Evolutionary conservation across 2,113 vertebrate species (phyloP).

Genomic region (Megaceryle maxima): DNA sequence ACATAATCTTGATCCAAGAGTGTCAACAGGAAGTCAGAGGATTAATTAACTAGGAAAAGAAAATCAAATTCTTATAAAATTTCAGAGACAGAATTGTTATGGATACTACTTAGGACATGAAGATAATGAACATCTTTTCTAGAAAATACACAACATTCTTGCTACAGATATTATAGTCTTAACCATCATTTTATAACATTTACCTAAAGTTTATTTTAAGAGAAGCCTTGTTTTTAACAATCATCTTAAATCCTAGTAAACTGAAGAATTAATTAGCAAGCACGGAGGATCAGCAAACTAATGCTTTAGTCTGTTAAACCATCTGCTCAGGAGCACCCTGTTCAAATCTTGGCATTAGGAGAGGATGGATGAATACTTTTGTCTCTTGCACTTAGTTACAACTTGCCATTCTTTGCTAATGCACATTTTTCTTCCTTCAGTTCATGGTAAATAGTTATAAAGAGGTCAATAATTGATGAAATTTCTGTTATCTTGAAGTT

Average conservation of each 20-base stretch:
- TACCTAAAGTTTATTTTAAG: constrained; percentile 76
- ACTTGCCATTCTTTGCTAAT: constrained; percentile 51
- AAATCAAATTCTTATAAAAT: constrained; percentile 33
- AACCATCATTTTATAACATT: constrained; percentile 61
- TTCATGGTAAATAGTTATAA: constrained; percentile 33
- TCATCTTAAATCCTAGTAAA: constrained; percentile 79
- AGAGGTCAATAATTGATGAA: constrained; percentile 31
- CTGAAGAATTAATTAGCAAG: constrained; percentile 82
- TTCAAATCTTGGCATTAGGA: constrained; percentile 72
- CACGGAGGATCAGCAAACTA: constrained; percentile 78
- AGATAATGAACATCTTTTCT: background rate
- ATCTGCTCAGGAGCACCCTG: constrained; percentile 77
- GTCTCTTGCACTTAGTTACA: constrained; percentile 49
- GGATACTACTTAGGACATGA: background rate
- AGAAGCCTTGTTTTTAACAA: constrained; percentile 76
- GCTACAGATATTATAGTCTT: constrained; percentile 32
- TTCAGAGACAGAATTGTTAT: background rate
- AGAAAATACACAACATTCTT: background rate
- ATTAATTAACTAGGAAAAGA: constrained; percentile 50
- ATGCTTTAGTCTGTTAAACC: constrained; percentile 82
- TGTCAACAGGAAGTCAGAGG: constrained; percentile 21
- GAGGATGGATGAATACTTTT: constrained; percentile 59
- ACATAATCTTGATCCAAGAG: constrained; percentile 13
- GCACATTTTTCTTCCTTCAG: background rate
- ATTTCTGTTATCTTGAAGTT: background rate